Evolutionary conservation across 2,113 vertebrate genomes (phyloP).

Genomic region (Ailuropoda melanoleuca): DNA sequence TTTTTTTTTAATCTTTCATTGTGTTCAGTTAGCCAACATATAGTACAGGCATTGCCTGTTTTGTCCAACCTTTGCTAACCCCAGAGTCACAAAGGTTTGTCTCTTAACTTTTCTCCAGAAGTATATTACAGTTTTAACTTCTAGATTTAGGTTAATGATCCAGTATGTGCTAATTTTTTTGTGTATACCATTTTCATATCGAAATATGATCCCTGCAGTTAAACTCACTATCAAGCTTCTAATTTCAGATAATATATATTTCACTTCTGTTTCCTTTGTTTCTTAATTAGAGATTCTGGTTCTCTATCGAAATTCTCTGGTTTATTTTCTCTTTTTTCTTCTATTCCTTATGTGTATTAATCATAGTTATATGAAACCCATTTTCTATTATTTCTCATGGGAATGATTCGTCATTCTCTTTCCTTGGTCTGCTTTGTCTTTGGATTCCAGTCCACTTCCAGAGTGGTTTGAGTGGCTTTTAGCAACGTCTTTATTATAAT

Average conservation of each 20-base stretch:
- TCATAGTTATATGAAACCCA: not conserved
- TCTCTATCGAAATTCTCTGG: not conserved
- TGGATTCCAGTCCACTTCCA: not conserved
- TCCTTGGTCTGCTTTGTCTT: not conserved
- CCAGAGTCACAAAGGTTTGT: not conserved
- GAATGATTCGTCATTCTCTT: not conserved
- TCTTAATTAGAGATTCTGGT: not conserved
- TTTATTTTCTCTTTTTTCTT: not conserved
- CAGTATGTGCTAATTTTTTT: not conserved
- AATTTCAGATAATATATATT: not conserved
- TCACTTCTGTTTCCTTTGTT: not conserved
- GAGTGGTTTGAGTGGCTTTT: not conserved
- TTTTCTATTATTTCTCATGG: not conserved
- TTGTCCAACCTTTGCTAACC: not conserved
- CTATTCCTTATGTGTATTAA: not conserved
- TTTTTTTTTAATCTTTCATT: too few species aligned
- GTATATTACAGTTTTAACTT: not conserved
- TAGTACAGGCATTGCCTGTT: not conserved
- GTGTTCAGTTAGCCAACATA: too few species aligned
- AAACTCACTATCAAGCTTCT: not conserved
- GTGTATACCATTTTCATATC: not conserved
- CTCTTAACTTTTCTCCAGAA: not conserved
- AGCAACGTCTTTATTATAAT: not conserved
- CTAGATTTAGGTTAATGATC: not conserved
- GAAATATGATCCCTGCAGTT: not conserved